phyloP scores from a whole-genome alignment of 2,888 invertebrate genomes.

The Orthosia incerta region DNA sequence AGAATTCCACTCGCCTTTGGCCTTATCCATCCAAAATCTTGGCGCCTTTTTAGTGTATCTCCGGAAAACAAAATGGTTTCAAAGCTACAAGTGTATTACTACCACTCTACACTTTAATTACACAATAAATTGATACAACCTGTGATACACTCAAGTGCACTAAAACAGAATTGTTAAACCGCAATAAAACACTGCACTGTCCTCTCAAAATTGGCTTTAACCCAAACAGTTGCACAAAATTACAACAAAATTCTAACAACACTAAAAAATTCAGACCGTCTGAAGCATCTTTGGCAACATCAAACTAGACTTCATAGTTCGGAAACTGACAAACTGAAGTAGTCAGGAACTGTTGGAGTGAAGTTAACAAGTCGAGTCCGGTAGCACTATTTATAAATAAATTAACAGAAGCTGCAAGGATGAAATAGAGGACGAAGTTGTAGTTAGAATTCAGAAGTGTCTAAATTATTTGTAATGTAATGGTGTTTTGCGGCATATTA shows the following conservation, averaged over 20 bases:
- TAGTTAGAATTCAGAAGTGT: not conserved
- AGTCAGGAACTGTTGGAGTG: constrained; percentile 4
- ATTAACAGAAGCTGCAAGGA: constrained; percentile 24
- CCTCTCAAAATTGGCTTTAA: not conserved
- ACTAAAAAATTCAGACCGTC: constrained; percentile 32
- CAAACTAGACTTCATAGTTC: constrained; percentile 41
- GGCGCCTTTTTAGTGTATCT: not conserved
- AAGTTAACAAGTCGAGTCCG: constrained; percentile 38
- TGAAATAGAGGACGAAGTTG: constrained; percentile 44
- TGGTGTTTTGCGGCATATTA: not conserved
- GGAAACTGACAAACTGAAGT: constrained; percentile 34
- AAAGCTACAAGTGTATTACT: not conserved
- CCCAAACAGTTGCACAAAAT: not conserved
- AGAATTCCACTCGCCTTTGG: not conserved
- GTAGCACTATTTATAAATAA: constrained; percentile 51
- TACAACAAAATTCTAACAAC: not conserved
- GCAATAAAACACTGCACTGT: constrained; percentile 5
- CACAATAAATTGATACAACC: not conserved
- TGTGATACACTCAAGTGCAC: not conserved
- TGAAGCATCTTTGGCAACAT: constrained; percentile 27
- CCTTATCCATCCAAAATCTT: not conserved
- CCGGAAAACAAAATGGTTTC: not conserved
- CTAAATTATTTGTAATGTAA: not conserved
- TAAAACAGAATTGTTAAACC: not conserved
- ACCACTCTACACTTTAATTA: not conserved